Evolutionary conservation across 2,113 vertebrate genomes (phyloP).

Genomic region (Monopterus albus): DNA sequence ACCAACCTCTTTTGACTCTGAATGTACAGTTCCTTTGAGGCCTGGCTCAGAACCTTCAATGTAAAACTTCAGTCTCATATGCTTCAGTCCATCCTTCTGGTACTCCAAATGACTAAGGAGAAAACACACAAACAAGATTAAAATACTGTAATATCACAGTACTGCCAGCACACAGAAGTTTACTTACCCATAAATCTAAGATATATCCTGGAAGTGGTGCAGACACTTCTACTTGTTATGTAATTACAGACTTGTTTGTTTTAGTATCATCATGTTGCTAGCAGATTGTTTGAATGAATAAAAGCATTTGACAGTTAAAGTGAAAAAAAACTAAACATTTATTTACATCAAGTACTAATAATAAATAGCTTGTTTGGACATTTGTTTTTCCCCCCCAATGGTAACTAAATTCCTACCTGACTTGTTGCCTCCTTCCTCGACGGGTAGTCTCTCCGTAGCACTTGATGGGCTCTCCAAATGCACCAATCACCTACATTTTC

Average conservation of each 20-base stretch:
- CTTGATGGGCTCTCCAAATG: constrained; percentile 92
- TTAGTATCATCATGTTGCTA: too few relatives aligned
- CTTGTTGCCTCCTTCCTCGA: constrained; percentile 91
- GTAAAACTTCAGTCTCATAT: constrained; percentile 93
- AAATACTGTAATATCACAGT: background rate
- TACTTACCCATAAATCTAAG: too few relatives aligned
- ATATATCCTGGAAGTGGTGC: too few relatives aligned
- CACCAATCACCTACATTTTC: constrained; percentile 85
- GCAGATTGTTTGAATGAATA: too few relatives aligned
- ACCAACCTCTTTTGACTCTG: constrained; percentile 91
- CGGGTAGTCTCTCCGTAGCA: constrained; percentile 91
- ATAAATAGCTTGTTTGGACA: background rate
- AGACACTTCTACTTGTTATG: too few relatives aligned
- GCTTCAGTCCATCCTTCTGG: constrained; percentile 87
- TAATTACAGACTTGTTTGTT: too few relatives aligned
- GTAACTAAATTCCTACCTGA: constrained; percentile 83
- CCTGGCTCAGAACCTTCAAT: constrained; percentile 93
- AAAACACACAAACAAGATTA: constrained; percentile 21
- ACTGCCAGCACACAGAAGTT: background rate
- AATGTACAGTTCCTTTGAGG: constrained; percentile 89
- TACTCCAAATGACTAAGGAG: constrained; percentile 87
- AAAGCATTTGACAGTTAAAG: too few relatives aligned
- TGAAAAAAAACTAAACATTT: too few relatives aligned
- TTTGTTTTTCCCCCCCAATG: background rate
- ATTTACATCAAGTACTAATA: background rate